These are phyloP conservation scores for Belonocnema kinseyi DNA, from an alignment of 1,140 invertebrate genomes.

Conservation along the genomic window DNA sequence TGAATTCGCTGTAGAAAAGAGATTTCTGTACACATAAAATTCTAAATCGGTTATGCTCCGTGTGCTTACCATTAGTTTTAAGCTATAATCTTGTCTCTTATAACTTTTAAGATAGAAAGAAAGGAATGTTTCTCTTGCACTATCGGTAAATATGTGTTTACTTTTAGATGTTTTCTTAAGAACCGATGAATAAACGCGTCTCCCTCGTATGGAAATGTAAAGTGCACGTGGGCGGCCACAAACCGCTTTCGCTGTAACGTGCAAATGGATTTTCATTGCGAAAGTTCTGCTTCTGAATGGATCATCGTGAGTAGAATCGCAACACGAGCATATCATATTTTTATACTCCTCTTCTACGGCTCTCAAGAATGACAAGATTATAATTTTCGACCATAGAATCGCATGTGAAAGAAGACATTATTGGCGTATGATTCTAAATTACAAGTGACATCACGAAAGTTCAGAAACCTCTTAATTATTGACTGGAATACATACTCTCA, in stretches of 20 bases:
- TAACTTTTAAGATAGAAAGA: too few species aligned
- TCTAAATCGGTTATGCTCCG: too few species aligned
- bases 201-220: background rate
- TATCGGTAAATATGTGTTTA: background rate
- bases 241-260: slow-evolving; percentile 52
- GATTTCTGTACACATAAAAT: too few species aligned
- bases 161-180: background rate
- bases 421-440: background rate
- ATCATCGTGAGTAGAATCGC: slow-evolving; percentile 37
- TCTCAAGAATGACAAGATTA: background rate
- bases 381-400: background rate
- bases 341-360: background rate
- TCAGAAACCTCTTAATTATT: background rate
- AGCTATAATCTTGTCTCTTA: too few species aligned
- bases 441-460: background rate
- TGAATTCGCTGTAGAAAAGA: too few species aligned
- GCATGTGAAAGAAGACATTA: background rate
- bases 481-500: too few species aligned
- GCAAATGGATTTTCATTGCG: slow-evolving; percentile 51
- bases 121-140: background rate
- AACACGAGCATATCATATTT: background rate
- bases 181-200: background rate
- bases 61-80: too few species aligned
- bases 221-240: slow-evolving; percentile 45
- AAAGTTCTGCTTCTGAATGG: slow-evolving; percentile 54